Percentiles rank a stretch among this genome's conserved stretches.
phyloP scores from a whole-genome alignment of 1,140 invertebrate genomes.

The Eurosta solidaginis region DNA sequence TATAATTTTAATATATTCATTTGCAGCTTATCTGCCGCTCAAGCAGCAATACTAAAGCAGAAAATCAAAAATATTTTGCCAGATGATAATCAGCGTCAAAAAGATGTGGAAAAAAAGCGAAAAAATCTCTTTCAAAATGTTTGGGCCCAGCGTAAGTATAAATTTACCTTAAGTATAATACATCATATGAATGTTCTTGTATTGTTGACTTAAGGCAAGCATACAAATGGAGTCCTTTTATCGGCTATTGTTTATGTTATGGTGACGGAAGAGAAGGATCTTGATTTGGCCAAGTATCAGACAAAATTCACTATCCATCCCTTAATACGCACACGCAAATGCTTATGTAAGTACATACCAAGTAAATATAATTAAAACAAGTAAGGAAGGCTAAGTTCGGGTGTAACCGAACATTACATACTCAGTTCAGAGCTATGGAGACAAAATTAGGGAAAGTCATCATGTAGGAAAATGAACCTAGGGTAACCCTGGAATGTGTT shows the following conservation, averaged over 20 bases:
- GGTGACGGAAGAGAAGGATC: constrained; percentile 41
- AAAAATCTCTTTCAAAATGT: constrained; percentile 45
- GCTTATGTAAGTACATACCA: constrained; percentile 36
- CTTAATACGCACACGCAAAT: constrained; percentile 50
- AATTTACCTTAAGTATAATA: background rate
- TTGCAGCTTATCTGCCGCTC: constrained; percentile 41
- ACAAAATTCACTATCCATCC: constrained; percentile 48
- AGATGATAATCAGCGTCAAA: constrained; percentile 30
- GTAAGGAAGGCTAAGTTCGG: no score
- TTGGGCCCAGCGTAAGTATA: constrained; percentile 46
- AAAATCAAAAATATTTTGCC: constrained; percentile 46
- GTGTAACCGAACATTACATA: no score
- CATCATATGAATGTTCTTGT: background rate
- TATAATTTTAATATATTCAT: background rate
- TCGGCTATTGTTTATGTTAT: constrained; percentile 53
- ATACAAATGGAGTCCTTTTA: constrained; percentile 47
- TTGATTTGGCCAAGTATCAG: constrained; percentile 40
- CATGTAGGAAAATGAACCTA: no score
- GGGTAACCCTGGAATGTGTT: no score
- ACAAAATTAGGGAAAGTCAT: no score
- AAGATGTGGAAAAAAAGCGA: constrained; percentile 37
- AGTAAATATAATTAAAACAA: background rate
- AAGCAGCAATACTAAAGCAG: constrained; percentile 42
- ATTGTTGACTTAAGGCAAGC: constrained; percentile 44
- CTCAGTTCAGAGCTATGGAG: no score